A percentile compares a stretch with the other conserved stretches of the same genome.
These are phyloP conservation scores for Urosaurus nigricauda DNA, from an alignment of 2,797 vertebrate species.

Conservation along the genomic window DNA sequence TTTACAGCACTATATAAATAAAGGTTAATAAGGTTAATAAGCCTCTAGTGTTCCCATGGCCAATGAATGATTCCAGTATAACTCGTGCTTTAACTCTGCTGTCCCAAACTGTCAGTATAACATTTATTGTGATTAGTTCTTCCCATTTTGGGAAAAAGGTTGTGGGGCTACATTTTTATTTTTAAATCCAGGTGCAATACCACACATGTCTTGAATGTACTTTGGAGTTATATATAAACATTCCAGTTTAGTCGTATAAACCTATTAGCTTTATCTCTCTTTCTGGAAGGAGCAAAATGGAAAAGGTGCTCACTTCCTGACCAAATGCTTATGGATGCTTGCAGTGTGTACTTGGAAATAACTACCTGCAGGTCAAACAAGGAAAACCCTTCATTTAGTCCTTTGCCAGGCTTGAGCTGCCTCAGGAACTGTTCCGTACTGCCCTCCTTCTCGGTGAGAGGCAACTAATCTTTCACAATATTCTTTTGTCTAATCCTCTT, in stretches of 20 bases:
- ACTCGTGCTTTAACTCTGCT: background rate
- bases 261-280: conserved; percentile 30
- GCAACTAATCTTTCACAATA: conserved; percentile 14
- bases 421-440: conserved; percentile 10
- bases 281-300: background rate
- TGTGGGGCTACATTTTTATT: background rate
- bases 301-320: conserved; percentile 25
- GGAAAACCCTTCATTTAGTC: conserved; percentile 18
- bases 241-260: conserved; percentile 40
- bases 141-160: background rate
- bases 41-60: background rate
- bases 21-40: no score
- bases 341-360: background rate
- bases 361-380: conserved; percentile 23
- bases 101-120: background rate
- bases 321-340: conserved; percentile 19
- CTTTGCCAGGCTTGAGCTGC: background rate
- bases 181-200: conserved; percentile 10
- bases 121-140: background rate
- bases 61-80: background rate
- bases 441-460: conserved; percentile 7
- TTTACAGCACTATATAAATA: no score
- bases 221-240: conserved; percentile 17
- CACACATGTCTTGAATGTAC: conserved; percentile 20
- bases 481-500: conserved; percentile 36